Percentiles rank a stretch among this genome's conserved stretches.
phyloP scores from a whole-genome alignment of 2,797 vertebrate genomes.

The Pseudocheirus occidentalis region DNA sequence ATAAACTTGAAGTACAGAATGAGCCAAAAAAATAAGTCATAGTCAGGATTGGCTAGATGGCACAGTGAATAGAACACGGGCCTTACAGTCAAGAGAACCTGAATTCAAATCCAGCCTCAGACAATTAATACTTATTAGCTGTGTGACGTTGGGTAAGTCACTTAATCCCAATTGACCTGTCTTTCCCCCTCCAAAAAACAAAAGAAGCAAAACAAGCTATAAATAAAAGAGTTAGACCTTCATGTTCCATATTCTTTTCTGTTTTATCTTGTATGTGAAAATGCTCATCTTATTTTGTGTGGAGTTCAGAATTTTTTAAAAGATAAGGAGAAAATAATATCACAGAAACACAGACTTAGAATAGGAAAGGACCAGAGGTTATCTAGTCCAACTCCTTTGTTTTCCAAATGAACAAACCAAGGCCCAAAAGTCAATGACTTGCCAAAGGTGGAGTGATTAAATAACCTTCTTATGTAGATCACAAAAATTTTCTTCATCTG shows the following conservation, averaged over 20 bases:
- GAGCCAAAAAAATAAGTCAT: neutral
- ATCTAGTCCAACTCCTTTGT: neutral
- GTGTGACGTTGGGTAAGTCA: too few relatives aligned
- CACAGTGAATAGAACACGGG: too few relatives aligned
- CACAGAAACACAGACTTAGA: neutral
- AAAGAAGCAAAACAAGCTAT: neutral
- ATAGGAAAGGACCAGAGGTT: neutral
- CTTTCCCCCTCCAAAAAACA: too few relatives aligned
- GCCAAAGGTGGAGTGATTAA: neutral
- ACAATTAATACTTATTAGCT: too few relatives aligned
- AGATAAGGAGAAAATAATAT: neutral
- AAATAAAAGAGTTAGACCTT: neutral
- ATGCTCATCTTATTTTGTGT: neutral
- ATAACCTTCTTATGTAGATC: neutral
- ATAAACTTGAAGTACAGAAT: neutral
- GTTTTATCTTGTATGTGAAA: neutral
- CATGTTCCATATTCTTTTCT: neutral
- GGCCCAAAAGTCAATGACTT: neutral
- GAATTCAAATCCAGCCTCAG: too few relatives aligned
- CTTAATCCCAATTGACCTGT: too few relatives aligned
- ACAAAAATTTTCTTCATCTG: neutral
- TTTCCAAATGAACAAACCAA: neutral
- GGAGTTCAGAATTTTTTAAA: neutral
- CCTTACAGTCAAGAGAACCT: too few relatives aligned
- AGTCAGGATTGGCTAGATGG: too few relatives aligned